Evolutionary conservation across 2,797 vertebrate genomes (phyloP).

Genomic region (Antennarius maculatus): DNA sequence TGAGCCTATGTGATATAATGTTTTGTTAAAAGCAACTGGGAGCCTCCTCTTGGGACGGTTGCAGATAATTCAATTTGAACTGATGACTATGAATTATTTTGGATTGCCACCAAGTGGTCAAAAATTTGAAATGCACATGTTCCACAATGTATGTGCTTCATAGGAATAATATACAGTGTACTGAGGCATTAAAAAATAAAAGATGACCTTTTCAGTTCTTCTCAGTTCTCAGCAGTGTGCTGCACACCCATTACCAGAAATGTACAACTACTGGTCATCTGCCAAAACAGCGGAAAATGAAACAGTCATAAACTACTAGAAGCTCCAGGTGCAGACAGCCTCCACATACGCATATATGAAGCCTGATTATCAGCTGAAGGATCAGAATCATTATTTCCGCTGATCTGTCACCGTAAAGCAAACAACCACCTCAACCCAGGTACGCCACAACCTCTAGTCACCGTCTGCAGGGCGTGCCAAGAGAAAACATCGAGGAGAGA

Average conservation of each 20-base stretch:
- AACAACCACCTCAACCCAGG: constrained; percentile 54
- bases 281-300: neutral
- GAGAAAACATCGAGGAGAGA: constrained; percentile 73
- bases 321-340: constrained; percentile 15
- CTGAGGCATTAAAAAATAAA: neutral
- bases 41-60: constrained; percentile 21
- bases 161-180: neutral
- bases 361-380: no score
- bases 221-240: neutral
- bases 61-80: neutral
- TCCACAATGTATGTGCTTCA: neutral
- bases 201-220: neutral
- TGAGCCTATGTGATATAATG: constrained; percentile 54
- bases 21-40: constrained; percentile 3
- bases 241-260: neutral
- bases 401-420: constrained; percentile 58
- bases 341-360: constrained; percentile 15
- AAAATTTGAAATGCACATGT: constrained; percentile 26
- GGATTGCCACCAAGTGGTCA: constrained; percentile 68
- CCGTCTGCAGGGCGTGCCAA: constrained; percentile 59
- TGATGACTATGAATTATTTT: constrained; percentile 24
- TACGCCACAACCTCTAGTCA: constrained; percentile 62
- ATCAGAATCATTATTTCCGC: constrained; percentile 55
- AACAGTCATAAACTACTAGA: constrained; percentile 28
- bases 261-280: neutral